Evolutionary conservation across 2,113 vertebrate genomes (phyloP), one percentile per base, ranked within the genome.

Genomic region (Holacanthus passer): DNA sequence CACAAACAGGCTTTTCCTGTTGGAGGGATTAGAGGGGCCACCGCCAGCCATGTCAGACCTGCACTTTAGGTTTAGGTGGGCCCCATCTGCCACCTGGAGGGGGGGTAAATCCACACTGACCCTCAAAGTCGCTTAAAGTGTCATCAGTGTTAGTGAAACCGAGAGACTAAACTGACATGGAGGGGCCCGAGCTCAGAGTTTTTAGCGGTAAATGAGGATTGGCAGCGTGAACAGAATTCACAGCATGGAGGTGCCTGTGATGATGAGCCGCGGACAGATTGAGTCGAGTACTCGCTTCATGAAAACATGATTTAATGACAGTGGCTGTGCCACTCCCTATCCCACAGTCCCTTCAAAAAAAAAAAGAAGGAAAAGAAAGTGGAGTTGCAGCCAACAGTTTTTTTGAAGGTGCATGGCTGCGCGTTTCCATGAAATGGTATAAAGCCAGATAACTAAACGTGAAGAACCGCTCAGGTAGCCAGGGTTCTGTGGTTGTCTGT

Each of bases 41-140:
- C 70, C 67, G 45, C 64, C 69, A 62, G 27, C n/a, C 73, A 56
- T 79, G 80, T 69, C 56, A 52, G 72, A 79, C 56, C 65, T 59
- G 9, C 63, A 7, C 69, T 67, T 47, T 59, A 52, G 75, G 56
- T 79, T 81, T 89, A 81, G 79, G 56, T 87, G 63, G 60, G 43
- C 31, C 43, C 89, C 86, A 92, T 93, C 90, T 93, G 92, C 60
- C 67, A 69, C 72, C 45, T n/a, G n/a, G n/a, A n/a, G n/a, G n/a
- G n/a, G n/a, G 31, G 55, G 31, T 70, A 80, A 91, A 87, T 73
- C 84, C 90, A 69, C 58, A n/a, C 29, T 79, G 77, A 76, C 85
- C 50, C 56, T 47, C n/a, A 22, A 7, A 64, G 56, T 10, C 10
- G 13, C 73, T 73, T 73, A 55, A 65, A 76, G 69, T 69, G 13